Conservation (phyloP, 2,797 vertebrate species). For the Sarcophilus harrisii region DNA sequence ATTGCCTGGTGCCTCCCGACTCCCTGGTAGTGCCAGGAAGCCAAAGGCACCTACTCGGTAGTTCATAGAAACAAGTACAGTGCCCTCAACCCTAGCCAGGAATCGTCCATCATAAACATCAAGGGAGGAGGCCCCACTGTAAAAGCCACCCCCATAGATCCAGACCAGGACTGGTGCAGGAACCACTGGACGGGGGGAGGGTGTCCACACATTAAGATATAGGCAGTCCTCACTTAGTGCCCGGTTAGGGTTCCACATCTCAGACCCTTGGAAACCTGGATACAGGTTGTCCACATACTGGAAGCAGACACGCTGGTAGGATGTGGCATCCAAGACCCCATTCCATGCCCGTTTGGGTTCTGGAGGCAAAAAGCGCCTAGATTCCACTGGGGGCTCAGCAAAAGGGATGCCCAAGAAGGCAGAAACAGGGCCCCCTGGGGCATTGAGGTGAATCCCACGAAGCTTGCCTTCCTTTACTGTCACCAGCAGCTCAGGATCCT, state of each 20-base stretch:
- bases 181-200: conserved; percentile 87
- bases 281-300: conserved; percentile 91
- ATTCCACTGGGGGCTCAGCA: conserved; percentile 91
- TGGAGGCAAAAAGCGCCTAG: conserved; percentile 89
- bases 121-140: conserved; percentile 92
- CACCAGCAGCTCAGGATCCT: conserved; percentile 86
- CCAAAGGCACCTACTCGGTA: conserved; percentile 94
- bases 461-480: conserved; percentile 87
- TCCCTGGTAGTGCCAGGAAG: conserved; percentile 92
- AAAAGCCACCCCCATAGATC: conserved; percentile 97
- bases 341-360: conserved; percentile 89
- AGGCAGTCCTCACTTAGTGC: conserved; percentile 95
- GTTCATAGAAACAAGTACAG: conserved; percentile 95
- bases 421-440: conserved; percentile 86
- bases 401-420: conserved; percentile 94
- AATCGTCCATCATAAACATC: conserved; percentile 96
- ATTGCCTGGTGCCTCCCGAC: conserved; percentile 93
- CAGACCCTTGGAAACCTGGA: conserved; percentile 91
- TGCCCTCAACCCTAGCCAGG: conserved; percentile 89
- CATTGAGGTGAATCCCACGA: conserved; percentile 85
- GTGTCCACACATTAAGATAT: conserved; percentile 95
- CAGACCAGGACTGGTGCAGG: conserved; percentile 94
- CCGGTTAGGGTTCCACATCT: conserved; percentile 98
- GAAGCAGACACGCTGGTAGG: conserved; percentile 90
- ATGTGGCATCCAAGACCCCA: conserved; percentile 85